These are phyloP conservation scores for Nemopilema nomurai DNA, from an alignment of 30 jellyfish, hydroid and myxozoan genomes.

Conservation along the genomic window DNA sequence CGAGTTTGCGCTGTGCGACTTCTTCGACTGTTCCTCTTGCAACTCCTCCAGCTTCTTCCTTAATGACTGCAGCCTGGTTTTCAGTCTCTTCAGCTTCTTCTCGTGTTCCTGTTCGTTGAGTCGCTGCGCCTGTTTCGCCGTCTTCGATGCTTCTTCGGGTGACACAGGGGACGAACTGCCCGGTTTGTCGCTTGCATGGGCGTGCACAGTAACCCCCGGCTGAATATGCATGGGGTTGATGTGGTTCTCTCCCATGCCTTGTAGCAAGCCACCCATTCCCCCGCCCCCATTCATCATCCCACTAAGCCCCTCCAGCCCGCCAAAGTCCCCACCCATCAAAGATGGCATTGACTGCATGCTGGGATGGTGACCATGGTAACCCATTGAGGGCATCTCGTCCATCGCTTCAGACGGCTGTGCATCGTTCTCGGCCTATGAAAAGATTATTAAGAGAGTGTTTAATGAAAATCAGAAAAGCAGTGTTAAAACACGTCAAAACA, in stretches of 20 bases:
- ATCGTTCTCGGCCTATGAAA: slow-evolving; percentile 24
- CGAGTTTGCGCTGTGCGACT: slow-evolving; percentile 74
- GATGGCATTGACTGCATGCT: slow-evolving; percentile 33
- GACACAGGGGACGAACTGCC: slow-evolving; percentile 49
- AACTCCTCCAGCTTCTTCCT: slow-evolving; percentile 60
- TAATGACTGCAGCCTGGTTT: slow-evolving; percentile 60
- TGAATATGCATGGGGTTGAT: slow-evolving; percentile 33
- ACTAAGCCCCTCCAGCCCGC: slow-evolving; percentile 33
- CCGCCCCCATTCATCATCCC: slow-evolving; percentile 45
- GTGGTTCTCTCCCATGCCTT: slow-evolving; percentile 20
- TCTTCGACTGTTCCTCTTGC: slow-evolving; percentile 93
- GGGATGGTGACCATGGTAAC: slow-evolving; percentile 34
- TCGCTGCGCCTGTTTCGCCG: slow-evolving; percentile 78
- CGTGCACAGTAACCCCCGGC: slow-evolving; percentile 84
- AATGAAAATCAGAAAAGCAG: too few species aligned
- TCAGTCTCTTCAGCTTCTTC: slow-evolving; percentile 60
- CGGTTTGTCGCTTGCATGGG: slow-evolving; percentile 94
- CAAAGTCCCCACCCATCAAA: slow-evolving; percentile 16
- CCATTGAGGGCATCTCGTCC: slow-evolving; percentile 71
- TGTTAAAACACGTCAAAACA: too few species aligned
- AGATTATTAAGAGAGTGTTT: background rate
- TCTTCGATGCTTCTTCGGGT: slow-evolving; percentile 70
- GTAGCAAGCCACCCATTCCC: slow-evolving; percentile 20
- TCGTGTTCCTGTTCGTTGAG: slow-evolving; percentile 55
- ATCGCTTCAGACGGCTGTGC: slow-evolving; percentile 74